Base-by-base conservation (phyloP, 2,888 invertebrate species). In the Archips xylosteana region DNA sequence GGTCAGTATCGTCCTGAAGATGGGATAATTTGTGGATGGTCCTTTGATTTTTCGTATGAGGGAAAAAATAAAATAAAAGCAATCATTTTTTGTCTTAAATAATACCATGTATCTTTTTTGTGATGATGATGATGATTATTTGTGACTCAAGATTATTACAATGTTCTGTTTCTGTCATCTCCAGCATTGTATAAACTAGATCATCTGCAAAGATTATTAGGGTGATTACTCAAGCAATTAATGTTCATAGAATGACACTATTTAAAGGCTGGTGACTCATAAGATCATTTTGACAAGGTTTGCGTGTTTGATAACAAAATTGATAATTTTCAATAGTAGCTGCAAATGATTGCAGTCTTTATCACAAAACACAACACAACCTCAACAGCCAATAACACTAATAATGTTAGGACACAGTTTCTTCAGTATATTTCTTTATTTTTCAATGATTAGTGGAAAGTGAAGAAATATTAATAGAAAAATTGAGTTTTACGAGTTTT, bases 181-280 rank as follows among this genome's bases (percentile, higher is more conserved):
- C 51, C 34, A 68, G 23, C 39, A 10, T 63, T n/a, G 63, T 49
- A 63, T n/a, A 65, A 64, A 65, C 64, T 69, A 69, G 68, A 59
- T 65, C 60, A 60, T 69, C 74, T 74, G 69, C 42, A 42, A 70
- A 74, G 69, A 61, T 34, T 45, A 74, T 70, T 72, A 72, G 15
- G 23, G 42, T 63, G 68, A 72, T 72, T 60, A 61, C 34, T 34
- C 45, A 6, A 63, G 10, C 51, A 74, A 70, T 74, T 74, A 59
- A 45, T 74, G 64, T 54, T 42, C 64, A 45, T 54, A 64, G 45
- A 64, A 70, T 49, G 51, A 45, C 49, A 64, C 61, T 39, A 61
- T 70, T 65, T 70, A 47, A 70, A 70, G 60, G 36, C 15, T n/a
- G 6, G 10, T 74, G 74, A 74, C 34, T 69, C 64, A 70, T 23